Percentiles rank a stretch among this genome's conserved stretches.
phyloP scores from a whole-genome alignment of 2,113 vertebrate species.

The Tichodroma muraria region DNA sequence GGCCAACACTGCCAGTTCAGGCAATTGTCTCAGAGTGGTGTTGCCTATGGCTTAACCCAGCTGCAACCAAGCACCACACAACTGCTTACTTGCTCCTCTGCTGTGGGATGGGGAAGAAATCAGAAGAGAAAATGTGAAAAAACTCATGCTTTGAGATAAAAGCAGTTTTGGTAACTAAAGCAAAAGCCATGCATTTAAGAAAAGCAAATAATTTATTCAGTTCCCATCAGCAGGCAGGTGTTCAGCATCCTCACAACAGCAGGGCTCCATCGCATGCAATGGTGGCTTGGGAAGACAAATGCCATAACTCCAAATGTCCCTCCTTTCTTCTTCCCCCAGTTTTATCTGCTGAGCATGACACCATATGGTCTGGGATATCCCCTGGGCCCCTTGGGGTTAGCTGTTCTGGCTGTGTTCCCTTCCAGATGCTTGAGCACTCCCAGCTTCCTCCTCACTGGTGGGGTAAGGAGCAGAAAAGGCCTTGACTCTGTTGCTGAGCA shows the following conservation, averaged over 20 bases:
- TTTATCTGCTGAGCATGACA: neutral
- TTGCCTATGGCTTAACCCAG: neutral
- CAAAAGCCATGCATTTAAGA: no score
- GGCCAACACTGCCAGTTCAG: neutral
- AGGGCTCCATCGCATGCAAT: neutral
- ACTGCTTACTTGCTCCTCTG: neutral
- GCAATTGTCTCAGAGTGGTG: neutral
- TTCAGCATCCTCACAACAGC: neutral
- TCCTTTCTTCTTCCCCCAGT: neutral
- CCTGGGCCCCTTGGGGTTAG: neutral
- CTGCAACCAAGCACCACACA: neutral
- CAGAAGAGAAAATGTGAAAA: neutral
- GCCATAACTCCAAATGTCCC: no score
- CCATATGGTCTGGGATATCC: neutral
- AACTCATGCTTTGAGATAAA: neutral
- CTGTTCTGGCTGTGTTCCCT: neutral
- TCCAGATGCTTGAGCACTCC: neutral
- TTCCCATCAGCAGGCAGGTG: neutral
- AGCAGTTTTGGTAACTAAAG: neutral
- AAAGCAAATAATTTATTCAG: neutral
- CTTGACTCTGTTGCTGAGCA: neutral
- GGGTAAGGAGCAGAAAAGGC: neutral
- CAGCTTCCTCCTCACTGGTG: neutral
- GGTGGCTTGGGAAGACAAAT: neutral
- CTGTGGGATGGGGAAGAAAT: neutral